Evolutionary conservation across 2,797 vertebrate genomes (phyloP).

Genomic region (Chrysocyon brachyurus): DNA sequence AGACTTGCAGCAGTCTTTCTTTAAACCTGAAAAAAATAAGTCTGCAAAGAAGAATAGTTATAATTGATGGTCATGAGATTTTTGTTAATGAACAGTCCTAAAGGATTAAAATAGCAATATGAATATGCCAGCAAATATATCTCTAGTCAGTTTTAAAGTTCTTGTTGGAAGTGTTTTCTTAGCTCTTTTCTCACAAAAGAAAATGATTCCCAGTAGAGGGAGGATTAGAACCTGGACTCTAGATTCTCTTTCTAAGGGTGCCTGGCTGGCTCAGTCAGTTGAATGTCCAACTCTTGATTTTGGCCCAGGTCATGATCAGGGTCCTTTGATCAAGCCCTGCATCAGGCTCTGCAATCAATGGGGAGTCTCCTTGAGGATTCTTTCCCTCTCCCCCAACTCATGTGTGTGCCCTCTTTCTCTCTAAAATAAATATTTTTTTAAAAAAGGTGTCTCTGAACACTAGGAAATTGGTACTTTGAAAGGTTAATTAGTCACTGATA

Average conservation of each 20-base stretch:
- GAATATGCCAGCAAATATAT: not conserved
- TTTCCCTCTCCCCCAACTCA: too few species aligned
- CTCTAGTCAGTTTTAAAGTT: slow-evolving; percentile 1
- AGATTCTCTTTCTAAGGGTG: not conserved
- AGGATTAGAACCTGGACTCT: not conserved
- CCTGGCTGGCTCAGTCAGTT: not conserved
- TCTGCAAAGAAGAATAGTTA: slow-evolving; percentile 23
- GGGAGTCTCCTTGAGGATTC: too few species aligned
- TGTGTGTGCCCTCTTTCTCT: too few species aligned
- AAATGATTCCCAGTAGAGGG: slow-evolving; percentile 6
- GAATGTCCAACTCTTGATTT: not conserved
- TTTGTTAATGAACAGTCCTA: slow-evolving; percentile 26
- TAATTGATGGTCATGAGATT: not conserved
- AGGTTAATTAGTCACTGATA: not conserved
- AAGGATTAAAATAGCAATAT: not conserved
- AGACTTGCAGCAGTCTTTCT: not conserved
- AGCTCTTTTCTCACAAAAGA: not conserved
- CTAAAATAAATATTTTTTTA: too few species aligned
- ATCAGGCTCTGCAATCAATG: not conserved
- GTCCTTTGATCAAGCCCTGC: not conserved
- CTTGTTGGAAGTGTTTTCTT: not conserved
- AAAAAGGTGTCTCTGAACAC: not conserved
- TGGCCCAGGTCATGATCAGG: not conserved
- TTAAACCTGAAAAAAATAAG: slow-evolving; percentile 52
- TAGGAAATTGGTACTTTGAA: not conserved